Evolutionary conservation across 64 coral and sea anemone species (phyloP).

Genomic region (Catalaphyllia jardinei): DNA sequence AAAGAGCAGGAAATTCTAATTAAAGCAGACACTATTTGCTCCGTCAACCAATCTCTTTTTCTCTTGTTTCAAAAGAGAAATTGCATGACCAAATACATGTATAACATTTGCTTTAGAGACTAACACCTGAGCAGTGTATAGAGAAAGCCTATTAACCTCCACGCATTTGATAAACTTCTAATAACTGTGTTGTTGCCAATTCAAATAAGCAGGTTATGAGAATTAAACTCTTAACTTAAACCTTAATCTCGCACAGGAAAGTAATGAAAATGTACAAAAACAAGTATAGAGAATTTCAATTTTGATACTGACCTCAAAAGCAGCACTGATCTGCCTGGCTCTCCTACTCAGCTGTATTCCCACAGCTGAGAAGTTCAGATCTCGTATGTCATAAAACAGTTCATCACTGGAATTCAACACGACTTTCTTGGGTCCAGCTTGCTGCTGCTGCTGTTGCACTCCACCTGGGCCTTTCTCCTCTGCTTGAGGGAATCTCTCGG

Average conservation of each 20-base stretch:
- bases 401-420: conserved; percentile 95
- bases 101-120: no score
- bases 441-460: conserved; percentile 52
- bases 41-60: no score
- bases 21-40: no score
- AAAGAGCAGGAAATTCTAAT: no score
- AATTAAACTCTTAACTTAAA: no score
- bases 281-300: neutral
- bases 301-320: conserved; percentile 82
- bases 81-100: no score
- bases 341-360: conserved; percentile 81
- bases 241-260: neutral
- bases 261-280: neutral
- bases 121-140: no score
- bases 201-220: no score
- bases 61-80: no score
- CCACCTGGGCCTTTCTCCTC: conserved; percentile 84
- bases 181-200: no score
- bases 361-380: conserved; percentile 96
- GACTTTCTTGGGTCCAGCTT: conserved; percentile 81
- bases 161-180: no score
- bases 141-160: no score
- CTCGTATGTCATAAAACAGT: conserved; percentile 84
- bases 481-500: conserved; percentile 80
- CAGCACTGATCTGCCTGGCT: conserved; percentile 97